Evolutionary conservation across 1,140 invertebrate genomes (phyloP), one percentile per base, ranked within the genome.

Genomic region (Bursaphelenchus mucronatus): DNA sequence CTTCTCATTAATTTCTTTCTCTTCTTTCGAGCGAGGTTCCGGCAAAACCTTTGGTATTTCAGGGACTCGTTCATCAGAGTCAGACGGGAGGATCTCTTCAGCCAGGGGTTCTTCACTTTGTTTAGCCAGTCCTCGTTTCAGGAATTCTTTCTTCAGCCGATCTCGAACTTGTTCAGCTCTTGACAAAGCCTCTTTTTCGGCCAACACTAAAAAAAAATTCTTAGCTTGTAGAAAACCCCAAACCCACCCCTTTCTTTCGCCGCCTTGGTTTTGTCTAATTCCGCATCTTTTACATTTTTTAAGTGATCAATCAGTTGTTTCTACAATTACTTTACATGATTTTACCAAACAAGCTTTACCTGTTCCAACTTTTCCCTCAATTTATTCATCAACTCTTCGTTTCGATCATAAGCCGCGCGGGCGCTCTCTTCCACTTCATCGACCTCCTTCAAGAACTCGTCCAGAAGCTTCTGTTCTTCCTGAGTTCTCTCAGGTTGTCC

Each of bases 221-320:
- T 59, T 19, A 13, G 52, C 19, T 59, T 49, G 13, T 49, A 49
- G 1, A 9, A 8, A 3, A n/a, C 11, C 4, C 11, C 1, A 54
- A 54, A 21, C 17, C 17, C 8, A 11, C 21, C 41, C 39, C 40
- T 59, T 43, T n/a, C 39, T 21, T n/a, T 44, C 6, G 54, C 19
- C 58, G 40, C 30, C 45, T 1, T 50, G 57, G 11, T 44, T 50
- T 50, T 17, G 13, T n/a, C 11, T 44, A 15, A 44, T 9, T 46
- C 40, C 40, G 13, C 57, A 1, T 17, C 30, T 59, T 59, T 44
- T 3, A 43, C 10, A n/a, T 59, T 30, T 1, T 59, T 39, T 30
- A 59, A 44, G 41, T 59, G 57, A 50, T 59, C 57, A 9, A 59
- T 39, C 1, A 59, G 46, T 46, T 39, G 13, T 59, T 59, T 59